Evolutionary conservation across 2,888 invertebrate genomes (phyloP).

Genomic region (Volucella inanis): DNA sequence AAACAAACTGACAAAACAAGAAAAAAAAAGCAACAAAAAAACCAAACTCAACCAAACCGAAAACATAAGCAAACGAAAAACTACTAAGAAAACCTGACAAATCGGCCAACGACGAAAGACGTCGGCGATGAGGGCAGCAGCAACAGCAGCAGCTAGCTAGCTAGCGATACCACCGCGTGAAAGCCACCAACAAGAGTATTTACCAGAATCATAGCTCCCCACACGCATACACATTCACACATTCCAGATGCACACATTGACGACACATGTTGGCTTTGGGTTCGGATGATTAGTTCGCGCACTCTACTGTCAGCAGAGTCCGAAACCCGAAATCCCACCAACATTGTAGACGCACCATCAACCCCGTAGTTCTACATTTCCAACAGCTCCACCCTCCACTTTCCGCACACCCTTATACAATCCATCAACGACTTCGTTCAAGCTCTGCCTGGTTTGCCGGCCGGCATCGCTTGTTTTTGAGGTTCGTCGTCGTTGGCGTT

Average conservation of each 20-base stretch:
- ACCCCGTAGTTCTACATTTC: conserved; percentile 11
- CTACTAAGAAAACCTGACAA: conserved; percentile 43
- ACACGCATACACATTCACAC: conserved; percentile 18
- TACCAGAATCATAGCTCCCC: conserved; percentile 55
- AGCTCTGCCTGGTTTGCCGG: conserved; percentile 9
- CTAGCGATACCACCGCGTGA: conserved; percentile 63
- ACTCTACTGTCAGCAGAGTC: conserved; percentile 61
- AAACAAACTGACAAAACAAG: conserved; percentile 55
- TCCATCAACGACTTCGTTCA: conserved; percentile 41
- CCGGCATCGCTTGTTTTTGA: conserved; percentile 57
- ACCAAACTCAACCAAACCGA: too few species aligned
- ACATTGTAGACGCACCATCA: conserved; percentile 24
- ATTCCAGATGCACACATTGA: conserved; percentile 12
- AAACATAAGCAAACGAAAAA: conserved; percentile 39
- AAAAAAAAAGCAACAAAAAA: conserved; percentile 64
- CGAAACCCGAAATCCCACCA: conserved; percentile 62
- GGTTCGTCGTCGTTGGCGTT: conserved; percentile 45
- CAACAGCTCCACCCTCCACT: conserved; percentile 26
- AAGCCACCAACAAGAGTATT: conserved; percentile 62
- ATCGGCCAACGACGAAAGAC: conserved; percentile 52
- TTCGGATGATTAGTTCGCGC: conserved; percentile 65
- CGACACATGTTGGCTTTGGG: conserved; percentile 32
- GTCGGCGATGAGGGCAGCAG: conserved; percentile 42
- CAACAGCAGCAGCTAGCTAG: conserved; percentile 18
- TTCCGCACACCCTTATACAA: background rate